Evolutionary conservation across 2,888 invertebrate species (phyloP).

Genomic region (Branchipolynoe longqiensis): DNA sequence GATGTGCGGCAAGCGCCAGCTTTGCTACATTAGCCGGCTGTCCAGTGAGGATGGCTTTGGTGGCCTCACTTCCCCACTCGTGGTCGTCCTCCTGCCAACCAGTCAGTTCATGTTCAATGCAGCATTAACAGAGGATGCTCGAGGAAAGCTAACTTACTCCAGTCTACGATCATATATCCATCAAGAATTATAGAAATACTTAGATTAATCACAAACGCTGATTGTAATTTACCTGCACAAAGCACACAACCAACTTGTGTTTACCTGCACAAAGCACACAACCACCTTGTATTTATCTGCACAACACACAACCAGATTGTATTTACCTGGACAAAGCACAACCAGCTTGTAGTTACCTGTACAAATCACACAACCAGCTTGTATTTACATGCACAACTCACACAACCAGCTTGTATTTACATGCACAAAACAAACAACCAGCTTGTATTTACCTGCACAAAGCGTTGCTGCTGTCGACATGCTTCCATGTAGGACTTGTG

Average conservation of each 20-base stretch:
- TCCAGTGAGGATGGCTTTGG: constrained; percentile 75
- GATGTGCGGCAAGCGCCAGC: constrained; percentile 79
- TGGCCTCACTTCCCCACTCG: constrained; percentile 91
- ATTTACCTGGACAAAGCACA: background rate
- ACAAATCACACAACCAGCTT: background rate
- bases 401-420: background rate
- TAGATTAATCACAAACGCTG: too few species aligned
- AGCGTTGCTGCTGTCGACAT: constrained; percentile 85
- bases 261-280: too few species aligned
- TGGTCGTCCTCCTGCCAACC: constrained; percentile 90
- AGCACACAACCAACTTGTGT: too few species aligned
- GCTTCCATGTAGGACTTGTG: constrained; percentile 89
- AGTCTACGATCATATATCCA: too few species aligned
- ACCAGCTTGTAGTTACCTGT: background rate
- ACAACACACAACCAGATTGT: too few species aligned
- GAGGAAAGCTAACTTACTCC: too few species aligned
- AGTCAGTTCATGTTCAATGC: too few species aligned
- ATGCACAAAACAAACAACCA: too few species aligned
- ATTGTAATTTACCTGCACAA: too few species aligned
- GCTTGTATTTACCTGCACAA: constrained; percentile 85
- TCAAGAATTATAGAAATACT: too few species aligned
- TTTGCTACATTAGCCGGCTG: constrained; percentile 67
- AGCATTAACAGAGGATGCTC: too few species aligned
- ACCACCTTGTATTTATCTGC: too few species aligned
- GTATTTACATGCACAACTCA: background rate